Conservation (phyloP, 2,888 invertebrate species). For the Micropterix aruncella region DNA sequence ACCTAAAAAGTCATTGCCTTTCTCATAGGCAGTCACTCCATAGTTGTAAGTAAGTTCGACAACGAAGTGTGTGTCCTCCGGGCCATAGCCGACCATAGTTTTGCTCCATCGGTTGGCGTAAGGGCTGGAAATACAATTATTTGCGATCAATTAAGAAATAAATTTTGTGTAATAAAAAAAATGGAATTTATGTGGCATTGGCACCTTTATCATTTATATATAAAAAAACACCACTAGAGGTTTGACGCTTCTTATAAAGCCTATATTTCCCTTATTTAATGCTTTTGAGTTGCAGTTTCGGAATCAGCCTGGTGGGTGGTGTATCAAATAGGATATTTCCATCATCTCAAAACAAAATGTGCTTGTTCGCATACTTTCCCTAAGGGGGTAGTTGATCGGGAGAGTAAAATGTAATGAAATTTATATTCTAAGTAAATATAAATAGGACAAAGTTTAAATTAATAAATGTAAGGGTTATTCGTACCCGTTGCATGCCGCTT, state of each 20-base stretch:
- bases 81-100: constrained; percentile 97
- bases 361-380: too few species aligned
- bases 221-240: constrained; percentile 1
- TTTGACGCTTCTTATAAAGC: too few species aligned
- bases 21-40: constrained; percentile 72
- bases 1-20: constrained; percentile 86
- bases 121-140: constrained; percentile 47
- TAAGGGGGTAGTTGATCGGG: too few species aligned
- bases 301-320: too few species aligned
- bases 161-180: neutral
- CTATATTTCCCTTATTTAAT: too few species aligned
- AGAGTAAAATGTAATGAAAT: too few species aligned
- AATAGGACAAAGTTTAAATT: constrained; percentile 5
- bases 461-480: constrained; percentile 12
- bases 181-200: neutral
- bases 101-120: constrained; percentile 98
- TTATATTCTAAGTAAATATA: constrained; percentile 2
- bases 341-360: too few species aligned
- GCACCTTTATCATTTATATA: constrained; percentile 1
- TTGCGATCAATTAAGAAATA: too few species aligned
- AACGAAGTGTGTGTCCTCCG: constrained; percentile 89
- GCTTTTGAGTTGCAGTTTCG: too few species aligned
- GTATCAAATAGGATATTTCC: too few species aligned
- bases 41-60: constrained; percentile 97
- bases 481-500: constrained; percentile 95